Conservation (phyloP, 2,797 vertebrate species). For the Pogonophryne albipinna region DNA sequence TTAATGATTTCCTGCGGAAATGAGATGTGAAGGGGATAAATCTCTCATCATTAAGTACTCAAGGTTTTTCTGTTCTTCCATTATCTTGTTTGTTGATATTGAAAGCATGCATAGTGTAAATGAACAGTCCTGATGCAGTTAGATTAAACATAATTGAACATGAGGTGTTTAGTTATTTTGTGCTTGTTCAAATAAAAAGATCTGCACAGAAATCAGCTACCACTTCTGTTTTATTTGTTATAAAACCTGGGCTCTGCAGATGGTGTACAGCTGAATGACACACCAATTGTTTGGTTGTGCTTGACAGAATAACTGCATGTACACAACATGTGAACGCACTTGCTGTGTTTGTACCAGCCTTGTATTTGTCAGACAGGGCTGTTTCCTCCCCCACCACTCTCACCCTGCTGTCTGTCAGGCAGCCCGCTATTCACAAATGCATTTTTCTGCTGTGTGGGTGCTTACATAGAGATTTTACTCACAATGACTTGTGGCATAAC, state of each 20-base stretch:
- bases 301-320: slow-evolving; percentile 9
- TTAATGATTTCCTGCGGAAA: slow-evolving; percentile 85
- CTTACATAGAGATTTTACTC: slow-evolving; percentile 68
- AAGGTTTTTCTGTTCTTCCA: slow-evolving; percentile 85
- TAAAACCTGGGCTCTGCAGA: neutral
- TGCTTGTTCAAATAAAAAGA: slow-evolving; percentile 70
- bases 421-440: slow-evolving; percentile 57
- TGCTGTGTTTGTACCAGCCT: slow-evolving; percentile 11
- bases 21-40: slow-evolving; percentile 83
- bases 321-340: slow-evolving; percentile 12
- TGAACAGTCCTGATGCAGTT: slow-evolving; percentile 82
- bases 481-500: slow-evolving; percentile 69
- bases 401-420: slow-evolving; percentile 52
- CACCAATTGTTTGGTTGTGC: neutral
- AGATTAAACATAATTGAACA: slow-evolving; percentile 80
- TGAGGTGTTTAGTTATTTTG: slow-evolving; percentile 78
- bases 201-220: neutral
- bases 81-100: slow-evolving; percentile 88
- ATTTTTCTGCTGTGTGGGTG: slow-evolving; percentile 60
- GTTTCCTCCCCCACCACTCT: slow-evolving; percentile 16
- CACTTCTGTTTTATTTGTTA: neutral
- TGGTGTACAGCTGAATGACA: slow-evolving; percentile 4
- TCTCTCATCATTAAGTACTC: slow-evolving; percentile 84
- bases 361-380: slow-evolving; percentile 33
- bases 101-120: slow-evolving; percentile 82